Percentiles rank a stretch among this genome's conserved stretches.
Evolutionary conservation across 2,888 invertebrate species (phyloP).

Genomic region (Notodonta ziczac): DNA sequence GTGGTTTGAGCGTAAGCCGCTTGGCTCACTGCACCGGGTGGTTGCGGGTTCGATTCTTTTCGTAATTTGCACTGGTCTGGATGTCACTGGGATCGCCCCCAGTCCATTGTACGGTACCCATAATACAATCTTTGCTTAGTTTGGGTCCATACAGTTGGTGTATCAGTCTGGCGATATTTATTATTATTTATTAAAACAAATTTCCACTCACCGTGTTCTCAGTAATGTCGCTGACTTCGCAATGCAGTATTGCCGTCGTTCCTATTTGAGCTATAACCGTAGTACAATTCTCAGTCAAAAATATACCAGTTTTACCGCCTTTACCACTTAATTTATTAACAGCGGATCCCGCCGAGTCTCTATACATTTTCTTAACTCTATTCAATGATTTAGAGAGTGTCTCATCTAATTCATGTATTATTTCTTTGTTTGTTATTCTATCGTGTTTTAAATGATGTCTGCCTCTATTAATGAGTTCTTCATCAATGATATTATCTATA

Average conservation of each 20-base stretch:
- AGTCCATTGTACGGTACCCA: no score
- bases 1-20: no score
- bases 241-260: slow-evolving; percentile 85
- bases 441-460: slow-evolving; percentile 61
- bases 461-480: slow-evolving; percentile 50
- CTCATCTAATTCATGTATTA: slow-evolving; percentile 64
- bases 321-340: slow-evolving; percentile 77
- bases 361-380: slow-evolving; percentile 82
- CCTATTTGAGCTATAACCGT: slow-evolving; percentile 86
- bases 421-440: slow-evolving; percentile 63
- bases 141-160: no score
- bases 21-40: no score
- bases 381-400: slow-evolving; percentile 61
- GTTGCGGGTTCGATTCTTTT: no score
- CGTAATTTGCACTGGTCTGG: no score
- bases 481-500: slow-evolving; percentile 68
- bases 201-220: slow-evolving; percentile 84
- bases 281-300: slow-evolving; percentile 86
- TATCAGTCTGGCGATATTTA: no score
- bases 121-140: no score
- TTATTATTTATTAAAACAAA: no score
- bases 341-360: slow-evolving; percentile 71
- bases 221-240: slow-evolving; percentile 86
- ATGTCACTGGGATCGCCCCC: no score
- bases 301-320: slow-evolving; percentile 72